Percentiles rank a stretch among this genome's conserved stretches.
phyloP scores from a whole-genome alignment of 2,113 vertebrate species.

The Tetraodon nigroviridis region DNA sequence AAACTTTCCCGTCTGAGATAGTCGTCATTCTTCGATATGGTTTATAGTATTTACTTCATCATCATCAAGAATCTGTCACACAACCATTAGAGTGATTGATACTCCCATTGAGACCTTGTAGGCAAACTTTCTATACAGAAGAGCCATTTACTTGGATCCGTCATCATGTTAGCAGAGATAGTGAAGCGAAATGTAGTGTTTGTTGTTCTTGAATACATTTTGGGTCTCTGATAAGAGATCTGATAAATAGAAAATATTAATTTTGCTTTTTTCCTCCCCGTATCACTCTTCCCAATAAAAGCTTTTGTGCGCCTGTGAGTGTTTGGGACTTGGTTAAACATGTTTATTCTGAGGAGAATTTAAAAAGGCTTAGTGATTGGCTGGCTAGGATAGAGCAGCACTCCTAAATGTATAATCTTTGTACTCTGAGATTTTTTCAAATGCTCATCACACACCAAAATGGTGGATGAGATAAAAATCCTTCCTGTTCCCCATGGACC shows the following conservation, averaged over 20 bases:
- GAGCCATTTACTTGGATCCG: conserved; percentile 55
- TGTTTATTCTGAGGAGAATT: conserved; percentile 37
- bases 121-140: conserved; percentile 50
- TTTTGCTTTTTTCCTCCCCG: conserved; percentile 39
- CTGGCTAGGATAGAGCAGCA: conserved; percentile 30
- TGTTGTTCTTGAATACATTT: conserved; percentile 68
- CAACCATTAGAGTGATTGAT: conserved; percentile 67
- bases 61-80: conserved; percentile 65
- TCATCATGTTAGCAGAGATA: conserved; percentile 71
- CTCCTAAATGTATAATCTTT: conserved; percentile 46
- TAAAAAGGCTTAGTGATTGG: conserved; percentile 32
- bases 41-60: conserved; percentile 62
- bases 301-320: neutral
- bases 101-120: conserved; percentile 50
- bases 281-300: conserved; percentile 35
- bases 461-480: conserved; percentile 44
- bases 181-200: conserved; percentile 61
- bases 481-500: conserved; percentile 43
- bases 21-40: conserved; percentile 51
- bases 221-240: conserved; percentile 54
- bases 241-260: conserved; percentile 66
- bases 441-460: conserved; percentile 24
- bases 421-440: conserved; percentile 40
- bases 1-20: conserved; percentile 43
- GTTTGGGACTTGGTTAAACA: conserved; percentile 41